Conservation (phyloP, 2,888 invertebrate species). For the Bellardia pandia region DNA sequence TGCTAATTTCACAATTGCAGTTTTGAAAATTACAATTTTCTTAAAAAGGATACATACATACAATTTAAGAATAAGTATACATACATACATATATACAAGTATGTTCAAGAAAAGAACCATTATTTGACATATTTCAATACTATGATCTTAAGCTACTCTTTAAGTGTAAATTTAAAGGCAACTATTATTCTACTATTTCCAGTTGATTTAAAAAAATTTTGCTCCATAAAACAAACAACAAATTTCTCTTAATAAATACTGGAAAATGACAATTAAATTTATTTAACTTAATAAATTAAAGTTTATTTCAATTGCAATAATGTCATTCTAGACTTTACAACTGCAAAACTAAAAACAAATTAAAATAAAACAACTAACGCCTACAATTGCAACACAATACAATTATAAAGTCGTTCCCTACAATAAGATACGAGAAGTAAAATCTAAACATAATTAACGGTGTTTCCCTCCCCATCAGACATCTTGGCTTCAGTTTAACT, state of each 20-base stretch:
- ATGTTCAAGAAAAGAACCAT: no score
- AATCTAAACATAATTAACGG: not conserved
- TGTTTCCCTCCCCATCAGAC: constrained; percentile 42
- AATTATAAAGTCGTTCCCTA: not conserved
- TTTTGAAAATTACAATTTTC: no score
- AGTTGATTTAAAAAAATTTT: not conserved
- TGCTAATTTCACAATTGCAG: no score
- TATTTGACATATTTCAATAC: no score
- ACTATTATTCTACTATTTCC: no score
- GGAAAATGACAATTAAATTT: constrained; percentile 1
- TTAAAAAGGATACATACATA: no score
- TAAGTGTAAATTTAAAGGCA: no score
- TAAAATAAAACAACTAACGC: constrained; percentile 47
- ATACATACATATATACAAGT: no score
- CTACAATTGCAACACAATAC: constrained; percentile 10
- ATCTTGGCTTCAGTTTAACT: constrained; percentile 3
- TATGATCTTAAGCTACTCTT: no score
- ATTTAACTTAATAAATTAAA: constrained; percentile 23
- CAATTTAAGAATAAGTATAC: no score
- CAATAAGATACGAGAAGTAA: not conserved
- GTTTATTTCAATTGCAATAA: constrained; percentile 10
- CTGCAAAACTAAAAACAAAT: not conserved
- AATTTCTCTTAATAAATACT: not conserved
- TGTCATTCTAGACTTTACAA: not conserved
- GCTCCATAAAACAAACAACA: not conserved